Percentiles rank a stretch among this genome's conserved stretches.
Evolutionary conservation across 2,888 invertebrate species (phyloP).

Genomic region (Ochropacha duplaris): DNA sequence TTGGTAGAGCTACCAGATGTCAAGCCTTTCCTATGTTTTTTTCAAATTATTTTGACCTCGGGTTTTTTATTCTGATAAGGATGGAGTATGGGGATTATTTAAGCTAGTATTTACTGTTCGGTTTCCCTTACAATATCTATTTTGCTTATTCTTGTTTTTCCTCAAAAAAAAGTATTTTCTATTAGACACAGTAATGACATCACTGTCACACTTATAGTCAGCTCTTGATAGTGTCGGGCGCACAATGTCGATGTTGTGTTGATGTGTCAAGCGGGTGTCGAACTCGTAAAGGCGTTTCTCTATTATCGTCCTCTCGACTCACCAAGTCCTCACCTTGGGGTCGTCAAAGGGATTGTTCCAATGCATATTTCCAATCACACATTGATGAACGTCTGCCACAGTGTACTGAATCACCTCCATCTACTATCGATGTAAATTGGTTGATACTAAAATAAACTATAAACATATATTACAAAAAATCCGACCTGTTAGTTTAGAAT

Average conservation of each 20-base stretch:
- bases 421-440: background rate
- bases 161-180: no score
- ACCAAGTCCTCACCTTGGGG: slow-evolving; percentile 53
- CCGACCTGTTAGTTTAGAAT: no score
- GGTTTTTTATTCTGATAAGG: no score
- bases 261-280: slow-evolving; percentile 72
- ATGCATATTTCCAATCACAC: slow-evolving; percentile 31
- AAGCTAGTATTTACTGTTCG: no score
- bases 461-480: no score
- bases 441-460: background rate
- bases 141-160: no score
- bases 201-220: slow-evolving; percentile 36
- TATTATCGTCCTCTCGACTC: slow-evolving; percentile 67
- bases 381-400: background rate
- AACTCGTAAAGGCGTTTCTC: slow-evolving; percentile 74
- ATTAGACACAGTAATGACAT: slow-evolving; percentile 20
- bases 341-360: slow-evolving; percentile 37
- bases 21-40: no score
- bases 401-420: background rate
- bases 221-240: slow-evolving; percentile 23
- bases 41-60: no score
- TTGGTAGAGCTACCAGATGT: background rate
- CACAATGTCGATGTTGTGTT: slow-evolving; percentile 55
- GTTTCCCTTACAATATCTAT: no score
- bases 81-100: no score